Percentiles rank a stretch among this genome's conserved stretches.
Evolutionary conservation across 2,888 invertebrate species (phyloP).

Genomic region (Caenorhabditis sp.): DNA sequence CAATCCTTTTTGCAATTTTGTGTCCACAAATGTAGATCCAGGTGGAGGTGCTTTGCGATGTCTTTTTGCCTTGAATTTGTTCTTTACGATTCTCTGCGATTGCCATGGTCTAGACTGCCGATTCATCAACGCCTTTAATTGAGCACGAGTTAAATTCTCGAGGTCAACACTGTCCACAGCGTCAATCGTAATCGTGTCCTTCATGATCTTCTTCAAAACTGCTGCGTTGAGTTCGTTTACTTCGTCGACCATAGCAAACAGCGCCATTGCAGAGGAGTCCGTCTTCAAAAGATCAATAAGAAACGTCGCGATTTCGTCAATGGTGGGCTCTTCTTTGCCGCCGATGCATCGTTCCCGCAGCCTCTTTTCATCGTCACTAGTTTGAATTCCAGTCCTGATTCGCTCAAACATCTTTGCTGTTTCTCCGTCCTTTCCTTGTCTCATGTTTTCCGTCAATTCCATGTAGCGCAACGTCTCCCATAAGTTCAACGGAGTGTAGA

Average conservation of each 20-base stretch:
- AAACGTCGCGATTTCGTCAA: background rate
- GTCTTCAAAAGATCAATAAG: background rate
- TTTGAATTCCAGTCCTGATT: background rate
- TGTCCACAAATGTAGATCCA: no score
- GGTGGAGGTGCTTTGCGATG: no score
- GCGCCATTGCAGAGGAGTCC: slow-evolving; percentile 8
- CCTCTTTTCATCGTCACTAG: background rate
- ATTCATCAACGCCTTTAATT: no score
- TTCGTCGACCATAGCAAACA: slow-evolving; percentile 1
- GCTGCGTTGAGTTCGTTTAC: background rate
- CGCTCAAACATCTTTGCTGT: background rate
- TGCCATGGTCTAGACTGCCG: no score
- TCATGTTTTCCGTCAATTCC: background rate
- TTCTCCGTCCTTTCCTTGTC: background rate
- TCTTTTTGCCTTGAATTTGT: no score
- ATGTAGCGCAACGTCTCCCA: background rate
- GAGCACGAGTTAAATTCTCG: no score
- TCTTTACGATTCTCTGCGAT: no score
- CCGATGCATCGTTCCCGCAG: background rate
- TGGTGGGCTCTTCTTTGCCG: background rate
- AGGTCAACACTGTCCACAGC: background rate
- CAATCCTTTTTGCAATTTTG: background rate
- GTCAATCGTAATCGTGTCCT: background rate
- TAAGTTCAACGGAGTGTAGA: background rate
- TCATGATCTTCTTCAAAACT: background rate